Evolutionary conservation across 2,888 invertebrate genomes (phyloP).

Genomic region (Polymixis lichenea): DNA sequence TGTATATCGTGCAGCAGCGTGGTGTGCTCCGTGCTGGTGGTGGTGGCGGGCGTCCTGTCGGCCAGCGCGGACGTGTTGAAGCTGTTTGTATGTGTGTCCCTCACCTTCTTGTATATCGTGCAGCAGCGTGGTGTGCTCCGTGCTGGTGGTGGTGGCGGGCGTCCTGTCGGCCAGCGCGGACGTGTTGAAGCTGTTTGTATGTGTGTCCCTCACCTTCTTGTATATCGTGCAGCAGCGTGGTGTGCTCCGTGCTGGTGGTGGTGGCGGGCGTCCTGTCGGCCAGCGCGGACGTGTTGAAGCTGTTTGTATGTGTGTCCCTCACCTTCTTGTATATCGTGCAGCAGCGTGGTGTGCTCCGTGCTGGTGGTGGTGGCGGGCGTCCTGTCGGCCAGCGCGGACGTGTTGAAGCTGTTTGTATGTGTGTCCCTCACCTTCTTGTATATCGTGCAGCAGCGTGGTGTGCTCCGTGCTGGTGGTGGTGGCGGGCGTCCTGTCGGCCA

Average conservation of each 20-base stretch:
- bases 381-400: slow-evolving; percentile 67
- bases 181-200: not conserved
- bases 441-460: slow-evolving; percentile 80
- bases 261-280: slow-evolving; percentile 73
- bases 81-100: not conserved
- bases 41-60: slow-evolving; percentile 74
- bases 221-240: slow-evolving; percentile 81
- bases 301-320: not conserved
- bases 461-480: slow-evolving; percentile 84
- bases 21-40: slow-evolving; percentile 83
- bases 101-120: slow-evolving; percentile 84
- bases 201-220: slow-evolving; percentile 77
- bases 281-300: slow-evolving; percentile 57
- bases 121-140: slow-evolving; percentile 81
- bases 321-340: slow-evolving; percentile 85
- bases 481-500: slow-evolving; percentile 71
- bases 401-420: too few relatives aligned
- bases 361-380: slow-evolving; percentile 81
- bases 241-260: slow-evolving; percentile 83
- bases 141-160: slow-evolving; percentile 82
- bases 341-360: slow-evolving; percentile 81
- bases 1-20: slow-evolving; percentile 81
- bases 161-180: slow-evolving; percentile 69
- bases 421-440: slow-evolving; percentile 79
- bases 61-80: slow-evolving; percentile 62